Evolutionary conservation across 2,797 vertebrate genomes (phyloP).

Genomic region (Oreochromis mossambicus): DNA sequence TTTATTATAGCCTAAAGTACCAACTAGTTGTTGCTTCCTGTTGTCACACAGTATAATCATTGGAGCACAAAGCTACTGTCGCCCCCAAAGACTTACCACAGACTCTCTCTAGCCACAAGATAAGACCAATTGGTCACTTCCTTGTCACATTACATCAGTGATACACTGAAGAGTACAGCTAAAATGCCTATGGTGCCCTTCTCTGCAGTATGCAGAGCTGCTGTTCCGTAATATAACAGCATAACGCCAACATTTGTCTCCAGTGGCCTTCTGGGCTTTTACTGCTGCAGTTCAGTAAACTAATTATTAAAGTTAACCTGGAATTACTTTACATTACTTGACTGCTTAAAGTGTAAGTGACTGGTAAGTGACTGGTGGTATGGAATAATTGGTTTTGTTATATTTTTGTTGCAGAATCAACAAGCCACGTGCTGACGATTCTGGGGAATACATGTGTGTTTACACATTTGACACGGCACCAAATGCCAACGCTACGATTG

Average conservation of each 20-base stretch:
- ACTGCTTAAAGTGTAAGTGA: neutral
- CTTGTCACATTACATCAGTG: conserved; percentile 74
- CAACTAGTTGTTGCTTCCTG: conserved; percentile 31
- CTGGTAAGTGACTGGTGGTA: neutral
- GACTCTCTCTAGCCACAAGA: conserved; percentile 62
- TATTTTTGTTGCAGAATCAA: conserved; percentile 78
- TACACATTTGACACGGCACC: conserved; percentile 88
- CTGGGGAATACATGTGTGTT: conserved; percentile 96
- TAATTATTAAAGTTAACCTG: conserved; percentile 36
- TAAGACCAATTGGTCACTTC: conserved; percentile 69
- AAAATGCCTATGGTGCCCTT: conserved; percentile 60
- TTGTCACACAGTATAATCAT: conserved; percentile 49
- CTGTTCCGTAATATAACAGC: conserved; percentile 39
- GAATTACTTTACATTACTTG: conserved; percentile 15
- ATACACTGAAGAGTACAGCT: conserved; percentile 56
- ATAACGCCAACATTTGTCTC: conserved; percentile 33
- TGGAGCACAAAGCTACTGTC: conserved; percentile 47
- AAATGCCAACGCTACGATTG: conserved; percentile 91
- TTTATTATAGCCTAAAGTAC: conserved; percentile 5
- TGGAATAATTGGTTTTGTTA: conserved; percentile 11
- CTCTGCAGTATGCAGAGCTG: conserved; percentile 35
- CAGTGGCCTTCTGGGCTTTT: neutral
- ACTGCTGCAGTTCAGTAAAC: conserved; percentile 15
- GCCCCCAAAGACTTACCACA: conserved; percentile 56
- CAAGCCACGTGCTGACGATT: conserved; percentile 90